phyloP scores from a whole-genome alignment of 2,888 invertebrate species.

The Lysandra bellargus region DNA sequence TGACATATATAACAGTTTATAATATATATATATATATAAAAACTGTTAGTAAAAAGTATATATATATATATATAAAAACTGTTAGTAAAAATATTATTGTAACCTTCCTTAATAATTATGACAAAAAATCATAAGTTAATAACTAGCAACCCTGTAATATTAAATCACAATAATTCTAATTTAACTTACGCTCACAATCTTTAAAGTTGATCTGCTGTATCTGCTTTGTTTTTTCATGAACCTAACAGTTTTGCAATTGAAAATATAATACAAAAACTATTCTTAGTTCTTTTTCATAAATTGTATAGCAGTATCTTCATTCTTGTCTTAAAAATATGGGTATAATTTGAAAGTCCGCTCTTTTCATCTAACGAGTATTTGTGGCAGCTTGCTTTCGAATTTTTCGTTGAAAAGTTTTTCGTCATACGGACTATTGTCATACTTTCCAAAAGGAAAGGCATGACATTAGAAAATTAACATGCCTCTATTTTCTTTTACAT shows the following conservation, averaged over 20 bases:
- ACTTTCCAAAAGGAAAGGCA: conserved; percentile 4
- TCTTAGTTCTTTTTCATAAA: neutral
- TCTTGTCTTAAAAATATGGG: conserved; percentile 15
- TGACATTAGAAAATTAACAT: conserved; percentile 10
- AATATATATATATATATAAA: too few relatives aligned
- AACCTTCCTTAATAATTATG: neutral
- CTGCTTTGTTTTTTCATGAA: neutral
- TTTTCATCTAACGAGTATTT: conserved; percentile 15
- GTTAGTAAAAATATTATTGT: neutral
- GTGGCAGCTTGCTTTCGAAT: conserved; percentile 22
- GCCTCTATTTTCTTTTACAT: neutral
- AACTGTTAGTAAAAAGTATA: too few relatives aligned
- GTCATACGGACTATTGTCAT: conserved; percentile 29
- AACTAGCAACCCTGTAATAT: neutral
- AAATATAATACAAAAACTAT: neutral
- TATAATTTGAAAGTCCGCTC: conserved; percentile 16
- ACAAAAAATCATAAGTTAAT: neutral
- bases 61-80: too few relatives aligned
- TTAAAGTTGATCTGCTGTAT: neutral
- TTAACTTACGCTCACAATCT: neutral
- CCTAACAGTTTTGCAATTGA: neutral
- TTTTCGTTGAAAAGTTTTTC: conserved; percentile 29
- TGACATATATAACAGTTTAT: too few relatives aligned
- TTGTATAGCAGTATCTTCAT: neutral
- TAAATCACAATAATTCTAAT: neutral